Percentiles rank a stretch among this genome's conserved stretches.
phyloP scores from a whole-genome alignment of 2,113 vertebrate genomes.

The Tenrec ecaudatus region DNA sequence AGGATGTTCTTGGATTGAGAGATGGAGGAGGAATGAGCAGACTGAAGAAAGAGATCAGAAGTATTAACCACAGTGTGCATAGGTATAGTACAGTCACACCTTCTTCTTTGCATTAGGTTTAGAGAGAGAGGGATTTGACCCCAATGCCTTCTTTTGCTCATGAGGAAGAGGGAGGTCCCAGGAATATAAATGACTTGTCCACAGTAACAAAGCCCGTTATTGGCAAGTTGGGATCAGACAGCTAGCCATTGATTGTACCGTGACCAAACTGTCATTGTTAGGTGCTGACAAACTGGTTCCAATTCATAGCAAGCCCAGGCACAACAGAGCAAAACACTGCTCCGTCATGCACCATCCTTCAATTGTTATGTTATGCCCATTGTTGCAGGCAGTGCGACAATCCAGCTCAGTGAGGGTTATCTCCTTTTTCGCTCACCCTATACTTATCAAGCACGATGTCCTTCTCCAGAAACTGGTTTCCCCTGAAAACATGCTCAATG shows the following conservation, averaged over 20 bases:
- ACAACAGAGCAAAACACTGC: too few species aligned
- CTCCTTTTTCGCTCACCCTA: too few species aligned
- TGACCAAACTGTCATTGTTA: neutral
- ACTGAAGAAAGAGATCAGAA: neutral
- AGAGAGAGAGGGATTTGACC: neutral
- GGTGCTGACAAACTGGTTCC: neutral
- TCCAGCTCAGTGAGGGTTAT: too few species aligned
- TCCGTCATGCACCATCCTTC: too few species aligned
- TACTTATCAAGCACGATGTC: too few species aligned
- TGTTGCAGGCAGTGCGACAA: too few species aligned
- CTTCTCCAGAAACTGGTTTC: too few species aligned
- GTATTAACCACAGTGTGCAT: neutral
- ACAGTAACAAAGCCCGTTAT: neutral
- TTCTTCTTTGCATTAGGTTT: neutral
- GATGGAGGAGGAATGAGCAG: neutral
- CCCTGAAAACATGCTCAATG: too few species aligned
- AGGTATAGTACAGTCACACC: neutral
- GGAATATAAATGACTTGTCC: neutral
- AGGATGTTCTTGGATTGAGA: neutral
- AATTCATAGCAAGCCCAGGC: too few species aligned
- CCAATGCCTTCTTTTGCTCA: neutral
- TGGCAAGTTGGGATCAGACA: constrained; percentile 10
- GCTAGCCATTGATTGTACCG: neutral
- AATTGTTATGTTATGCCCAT: too few species aligned
- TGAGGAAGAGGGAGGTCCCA: neutral